Evolutionary conservation across 2,113 vertebrate genomes (phyloP).

Genomic region (Pao palembangensis): DNA sequence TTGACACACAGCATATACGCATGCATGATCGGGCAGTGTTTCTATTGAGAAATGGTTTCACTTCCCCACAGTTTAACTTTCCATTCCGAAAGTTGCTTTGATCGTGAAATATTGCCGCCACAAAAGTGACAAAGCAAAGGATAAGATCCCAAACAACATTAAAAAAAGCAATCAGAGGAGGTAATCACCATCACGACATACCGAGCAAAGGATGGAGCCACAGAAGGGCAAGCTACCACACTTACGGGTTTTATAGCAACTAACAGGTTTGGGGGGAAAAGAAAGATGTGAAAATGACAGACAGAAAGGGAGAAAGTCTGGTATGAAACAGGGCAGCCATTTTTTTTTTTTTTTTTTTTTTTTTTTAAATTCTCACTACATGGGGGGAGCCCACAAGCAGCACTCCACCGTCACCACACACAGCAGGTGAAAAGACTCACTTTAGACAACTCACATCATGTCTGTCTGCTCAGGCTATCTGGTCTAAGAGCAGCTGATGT

Average conservation of each 20-base stretch:
- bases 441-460: conserved; percentile 99
- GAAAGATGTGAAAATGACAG: conserved; percentile 55
- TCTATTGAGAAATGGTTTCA: conserved; percentile 58
- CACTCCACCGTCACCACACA: conserved; percentile 80
- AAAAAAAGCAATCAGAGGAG: conserved; percentile 58
- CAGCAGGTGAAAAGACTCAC: conserved; percentile 99
- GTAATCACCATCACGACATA: conserved; percentile 75
- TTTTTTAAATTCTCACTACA: conserved; percentile 78
- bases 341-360: conserved; percentile 17
- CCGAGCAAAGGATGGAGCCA: conserved; percentile 87
- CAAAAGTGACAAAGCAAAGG: conserved; percentile 77
- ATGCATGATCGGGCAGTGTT: conserved; percentile 40
- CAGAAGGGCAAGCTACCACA: conserved; percentile 88
- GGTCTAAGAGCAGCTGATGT: conserved; percentile 99
- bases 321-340: conserved; percentile 89
- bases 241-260: conserved; percentile 83
- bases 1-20: conserved; percentile 37
- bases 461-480: conserved; percentile 99
- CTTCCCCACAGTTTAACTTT: conserved; percentile 52
- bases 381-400: conserved; percentile 72
- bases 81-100: conserved; percentile 23
- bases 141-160: conserved; percentile 98
- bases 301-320: conserved; percentile 78
- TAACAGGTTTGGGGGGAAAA: conserved; percentile 75
- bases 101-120: conserved; percentile 51